A percentile compares a stretch with the other conserved stretches of the same genome.
Conservation (phyloP, 2,113 vertebrate species). For the Dasyornis broadbenti region DNA sequence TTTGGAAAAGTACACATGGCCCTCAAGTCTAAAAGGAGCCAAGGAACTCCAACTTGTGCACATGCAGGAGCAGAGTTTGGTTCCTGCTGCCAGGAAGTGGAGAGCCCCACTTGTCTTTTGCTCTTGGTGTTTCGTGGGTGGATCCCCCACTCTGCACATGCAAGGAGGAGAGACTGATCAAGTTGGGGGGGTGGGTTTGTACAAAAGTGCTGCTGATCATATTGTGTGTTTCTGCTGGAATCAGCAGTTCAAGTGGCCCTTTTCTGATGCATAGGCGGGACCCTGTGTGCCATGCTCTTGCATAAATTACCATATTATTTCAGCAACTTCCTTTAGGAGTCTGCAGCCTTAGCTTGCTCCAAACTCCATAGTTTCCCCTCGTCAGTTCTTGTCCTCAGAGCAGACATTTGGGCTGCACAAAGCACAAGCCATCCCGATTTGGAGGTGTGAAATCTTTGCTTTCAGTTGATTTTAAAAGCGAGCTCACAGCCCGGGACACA, state of each 20-base stretch:
- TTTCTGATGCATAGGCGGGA: neutral
- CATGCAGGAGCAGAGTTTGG: neutral
- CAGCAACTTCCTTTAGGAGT: neutral
- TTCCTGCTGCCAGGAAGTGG: neutral
- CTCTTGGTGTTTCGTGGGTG: neutral
- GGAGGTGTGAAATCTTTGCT: constrained; percentile 52
- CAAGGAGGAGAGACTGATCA: neutral
- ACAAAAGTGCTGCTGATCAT: neutral
- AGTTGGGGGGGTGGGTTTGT: neutral
- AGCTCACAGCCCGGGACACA: neutral
- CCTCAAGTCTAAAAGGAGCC: neutral
- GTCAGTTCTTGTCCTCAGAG: neutral
- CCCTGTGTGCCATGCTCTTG: neutral
- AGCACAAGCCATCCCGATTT: constrained; percentile 14
- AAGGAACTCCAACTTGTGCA: neutral
- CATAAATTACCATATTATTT: constrained; percentile 53
- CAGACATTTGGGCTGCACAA: constrained; percentile 12
- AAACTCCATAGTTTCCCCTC: neutral
- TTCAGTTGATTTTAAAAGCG: constrained; percentile 15
- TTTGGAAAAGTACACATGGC: neutral
- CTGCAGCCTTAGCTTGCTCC: neutral
- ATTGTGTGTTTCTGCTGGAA: neutral
- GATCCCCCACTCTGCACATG: neutral
- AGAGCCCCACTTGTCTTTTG: neutral
- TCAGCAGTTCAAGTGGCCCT: neutral